Base-by-base conservation (phyloP, 2,888 invertebrate species). In the Agonum fuliginosum region DNA sequence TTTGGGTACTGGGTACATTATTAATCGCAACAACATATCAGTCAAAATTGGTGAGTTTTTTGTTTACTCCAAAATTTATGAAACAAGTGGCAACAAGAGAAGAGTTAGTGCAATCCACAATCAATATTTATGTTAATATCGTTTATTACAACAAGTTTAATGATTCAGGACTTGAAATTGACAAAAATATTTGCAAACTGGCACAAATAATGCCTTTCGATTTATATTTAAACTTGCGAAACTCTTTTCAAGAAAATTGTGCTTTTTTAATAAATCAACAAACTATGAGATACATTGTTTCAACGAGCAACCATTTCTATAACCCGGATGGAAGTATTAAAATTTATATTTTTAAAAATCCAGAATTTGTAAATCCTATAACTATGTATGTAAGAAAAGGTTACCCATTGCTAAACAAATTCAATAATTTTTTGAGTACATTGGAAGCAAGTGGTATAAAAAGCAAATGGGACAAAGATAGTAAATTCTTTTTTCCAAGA, bases 401-500 rank as follows among this genome's bases (percentile, higher is more conserved):
- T 6, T 46, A 12, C 17, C 46, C 46, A 12, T 19, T 46, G 14
- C 12, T 46, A 12, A 8, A 46, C 3, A 46, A 46, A 17, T 46
- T 17, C 8, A 46, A 46, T 46, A 12, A 46, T 34, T 51, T 51
- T 3, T 51, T 51, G 10, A 41, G 5, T n/a, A 41, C 3, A 41
- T n/a, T 8, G 4, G 41, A 4, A 41, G 41, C 41, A 41, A 41
- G n/a, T 41, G 41, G 41, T n/a, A 41, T 41, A n/a, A 41, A 41
- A 41, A 41, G 41, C 3, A 41, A 41, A 41, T 41, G 41, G 41
- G 41, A 41, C 10, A 41, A 41, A 41, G 41, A 41, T 41, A n/a
- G 41, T 6, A 4, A n/a, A n/a, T 41, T 41, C 10, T 41, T 41
- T n/a, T 41, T 41, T 41, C 41, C 4, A 6, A 4, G 41, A n/a